Conservation (phyloP, 2,888 invertebrate genomes). For the Acleris emargana region DNA sequence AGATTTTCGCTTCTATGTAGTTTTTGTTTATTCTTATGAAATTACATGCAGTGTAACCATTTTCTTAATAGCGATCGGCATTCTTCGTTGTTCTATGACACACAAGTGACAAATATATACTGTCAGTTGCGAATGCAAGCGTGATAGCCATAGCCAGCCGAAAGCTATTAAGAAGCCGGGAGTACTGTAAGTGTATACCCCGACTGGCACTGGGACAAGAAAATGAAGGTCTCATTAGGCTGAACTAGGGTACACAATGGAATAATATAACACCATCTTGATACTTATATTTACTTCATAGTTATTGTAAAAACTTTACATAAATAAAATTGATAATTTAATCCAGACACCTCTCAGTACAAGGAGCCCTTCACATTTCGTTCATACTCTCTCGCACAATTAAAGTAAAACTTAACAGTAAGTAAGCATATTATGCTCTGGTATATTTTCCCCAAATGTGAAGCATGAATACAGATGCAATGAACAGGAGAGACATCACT, state of each 20-base stretch:
- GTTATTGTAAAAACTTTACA: conserved; percentile 51
- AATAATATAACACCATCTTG: conserved; percentile 30
- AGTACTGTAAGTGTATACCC: no score
- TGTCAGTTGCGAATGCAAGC: no score
- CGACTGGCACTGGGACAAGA: no score
- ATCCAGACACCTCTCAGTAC: conserved; percentile 48
- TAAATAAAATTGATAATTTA: conserved; percentile 41
- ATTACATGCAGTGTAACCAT: no score
- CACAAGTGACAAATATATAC: no score
- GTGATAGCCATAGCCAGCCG: no score
- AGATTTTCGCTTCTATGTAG: no score
- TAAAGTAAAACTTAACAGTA: conserved; percentile 38
- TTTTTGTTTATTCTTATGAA: no score
- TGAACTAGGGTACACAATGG: not conserved
- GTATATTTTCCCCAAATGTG: conserved; percentile 99
- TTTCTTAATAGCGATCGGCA: no score
- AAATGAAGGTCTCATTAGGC: no score
- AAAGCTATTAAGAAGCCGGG: no score
- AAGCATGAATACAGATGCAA: conserved; percentile 99
- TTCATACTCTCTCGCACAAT: conserved; percentile 46
- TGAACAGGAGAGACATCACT: conserved; percentile 99
- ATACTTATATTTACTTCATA: conserved; percentile 56
- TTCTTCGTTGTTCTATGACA: no score
- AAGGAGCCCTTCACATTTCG: conserved; percentile 46
- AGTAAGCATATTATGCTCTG: conserved; percentile 81